Conservation (phyloP, 2,888 invertebrate species). For the Carpatolechia fugitivella region DNA sequence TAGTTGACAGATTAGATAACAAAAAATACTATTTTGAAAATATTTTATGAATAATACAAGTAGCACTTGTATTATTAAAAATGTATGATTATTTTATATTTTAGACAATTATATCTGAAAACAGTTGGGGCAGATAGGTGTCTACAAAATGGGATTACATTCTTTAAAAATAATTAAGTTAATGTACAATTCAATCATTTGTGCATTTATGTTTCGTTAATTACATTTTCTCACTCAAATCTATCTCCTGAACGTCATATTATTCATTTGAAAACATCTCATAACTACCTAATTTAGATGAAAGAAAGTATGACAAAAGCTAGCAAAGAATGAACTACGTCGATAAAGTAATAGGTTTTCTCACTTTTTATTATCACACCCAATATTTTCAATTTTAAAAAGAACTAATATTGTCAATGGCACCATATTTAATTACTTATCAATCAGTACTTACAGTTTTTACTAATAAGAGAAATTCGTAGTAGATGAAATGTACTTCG, state of each 20-base stretch:
- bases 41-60: no score
- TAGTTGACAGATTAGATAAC: no score
- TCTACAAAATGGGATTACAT: not conserved
- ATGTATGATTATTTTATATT: no score
- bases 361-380: conserved; percentile 21
- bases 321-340: conserved; percentile 12
- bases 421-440: conserved; percentile 46
- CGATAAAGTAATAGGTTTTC: conserved; percentile 19
- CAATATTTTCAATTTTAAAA: conserved; percentile 37
- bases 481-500: not conserved
- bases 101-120: not conserved
- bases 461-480: conserved; percentile 2
- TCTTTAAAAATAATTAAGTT: not conserved
- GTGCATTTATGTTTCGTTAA: not conserved
- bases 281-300: conserved; percentile 4
- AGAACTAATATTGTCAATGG: conserved; percentile 70
- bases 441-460: conserved; percentile 23
- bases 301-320: conserved; percentile 9
- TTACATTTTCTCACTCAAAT: no score
- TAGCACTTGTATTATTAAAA: no score
- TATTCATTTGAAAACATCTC: not conserved
- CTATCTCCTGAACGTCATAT: not conserved
- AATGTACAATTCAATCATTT: not conserved
- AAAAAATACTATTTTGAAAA: no score
- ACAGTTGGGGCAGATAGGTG: not conserved